Percentiles rank a stretch among this genome's conserved stretches.
phyloP scores from a whole-genome alignment of 1,140 invertebrate genomes.

The Frieseomelitta varia region DNA sequence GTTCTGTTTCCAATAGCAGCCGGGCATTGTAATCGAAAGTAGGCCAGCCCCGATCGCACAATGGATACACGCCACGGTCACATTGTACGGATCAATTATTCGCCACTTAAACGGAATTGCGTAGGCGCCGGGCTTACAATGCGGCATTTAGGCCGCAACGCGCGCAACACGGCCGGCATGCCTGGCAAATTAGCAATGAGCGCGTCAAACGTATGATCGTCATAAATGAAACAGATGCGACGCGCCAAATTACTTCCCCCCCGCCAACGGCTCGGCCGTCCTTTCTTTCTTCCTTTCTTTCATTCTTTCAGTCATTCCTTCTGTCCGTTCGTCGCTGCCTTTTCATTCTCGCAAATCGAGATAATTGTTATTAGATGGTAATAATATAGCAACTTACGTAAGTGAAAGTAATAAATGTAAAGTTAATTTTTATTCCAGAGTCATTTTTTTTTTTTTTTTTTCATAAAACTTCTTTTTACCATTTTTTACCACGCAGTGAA shows the following conservation, averaged over 20 bases:
- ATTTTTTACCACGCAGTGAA: too few species aligned
- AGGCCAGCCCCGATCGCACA: conserved; percentile 48
- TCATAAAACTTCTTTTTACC: too few species aligned
- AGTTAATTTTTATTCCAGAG: too few species aligned
- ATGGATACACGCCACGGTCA: conserved; percentile 56
- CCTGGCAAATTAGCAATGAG: conserved; percentile 16
- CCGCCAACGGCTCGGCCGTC: too few species aligned
- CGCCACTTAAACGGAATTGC: conserved; percentile 61
- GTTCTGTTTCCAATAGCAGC: conserved; percentile 47
- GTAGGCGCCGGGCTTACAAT: conserved; percentile 52
- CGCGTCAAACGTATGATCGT: conserved; percentile 52
- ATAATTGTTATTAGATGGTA: too few species aligned
- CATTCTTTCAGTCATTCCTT: too few species aligned
- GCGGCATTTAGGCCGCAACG: conserved; percentile 56
- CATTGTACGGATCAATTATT: conserved; percentile 66
- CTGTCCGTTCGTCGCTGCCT: rapidly evolving
- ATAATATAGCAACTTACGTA: too few species aligned
- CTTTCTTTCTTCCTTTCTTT: not conserved
- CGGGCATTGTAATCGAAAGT: conserved; percentile 60
- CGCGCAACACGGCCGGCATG: conserved; percentile 29
- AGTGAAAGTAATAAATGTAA: too few species aligned
- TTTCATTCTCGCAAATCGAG: too few species aligned
- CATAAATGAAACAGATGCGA: conserved; percentile 53
- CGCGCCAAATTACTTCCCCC: conserved; percentile 36
- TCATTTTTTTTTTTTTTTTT: too few species aligned